These are phyloP conservation scores for Gymnoscopelus braueri DNA, from an alignment of 2,797 vertebrate species.

Conservation along the genomic window DNA sequence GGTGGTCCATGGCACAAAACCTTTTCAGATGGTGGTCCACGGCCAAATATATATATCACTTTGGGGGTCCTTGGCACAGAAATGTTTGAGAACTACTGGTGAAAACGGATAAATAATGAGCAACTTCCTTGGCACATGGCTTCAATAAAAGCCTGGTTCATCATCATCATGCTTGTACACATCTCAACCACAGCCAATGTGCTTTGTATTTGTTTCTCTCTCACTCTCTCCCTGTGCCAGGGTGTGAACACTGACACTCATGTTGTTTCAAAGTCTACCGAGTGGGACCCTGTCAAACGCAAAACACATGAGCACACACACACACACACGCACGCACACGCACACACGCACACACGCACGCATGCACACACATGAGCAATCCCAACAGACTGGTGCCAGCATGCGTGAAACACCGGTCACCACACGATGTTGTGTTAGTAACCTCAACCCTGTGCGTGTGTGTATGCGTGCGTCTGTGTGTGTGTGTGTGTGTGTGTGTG, in stretches of 20 bases:
- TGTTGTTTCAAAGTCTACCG: constrained; percentile 61
- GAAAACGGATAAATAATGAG: too few species aligned
- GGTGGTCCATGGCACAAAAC: too few species aligned
- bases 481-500: constrained; percentile 14
- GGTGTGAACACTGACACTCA: constrained; percentile 65
- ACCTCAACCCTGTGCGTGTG: constrained; percentile 61
- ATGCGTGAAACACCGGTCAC: constrained; percentile 60
- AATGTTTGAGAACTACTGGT: too few species aligned
- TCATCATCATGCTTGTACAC: too few species aligned
- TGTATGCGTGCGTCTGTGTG: constrained; percentile 5
- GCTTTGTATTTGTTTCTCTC: constrained; percentile 6
- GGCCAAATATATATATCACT: too few species aligned
- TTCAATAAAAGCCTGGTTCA: too few species aligned
- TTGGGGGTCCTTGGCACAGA: too few species aligned
- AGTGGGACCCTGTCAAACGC: constrained; percentile 51
- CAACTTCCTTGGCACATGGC: too few species aligned
- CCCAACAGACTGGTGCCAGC: constrained; percentile 53
- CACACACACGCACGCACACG: background rate
- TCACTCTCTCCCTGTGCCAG: constrained; percentile 10
- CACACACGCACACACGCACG: constrained; percentile 8
- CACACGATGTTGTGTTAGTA: constrained; percentile 78
- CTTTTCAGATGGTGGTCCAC: too few species aligned
- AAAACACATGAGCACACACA: constrained; percentile 24
- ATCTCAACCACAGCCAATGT: too few species aligned
- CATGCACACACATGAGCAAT: constrained; percentile 26